Percentiles rank a stretch among this genome's conserved stretches.
phyloP scores from a whole-genome alignment of 2,888 invertebrate species.

The Tetanocera ferruginea region DNA sequence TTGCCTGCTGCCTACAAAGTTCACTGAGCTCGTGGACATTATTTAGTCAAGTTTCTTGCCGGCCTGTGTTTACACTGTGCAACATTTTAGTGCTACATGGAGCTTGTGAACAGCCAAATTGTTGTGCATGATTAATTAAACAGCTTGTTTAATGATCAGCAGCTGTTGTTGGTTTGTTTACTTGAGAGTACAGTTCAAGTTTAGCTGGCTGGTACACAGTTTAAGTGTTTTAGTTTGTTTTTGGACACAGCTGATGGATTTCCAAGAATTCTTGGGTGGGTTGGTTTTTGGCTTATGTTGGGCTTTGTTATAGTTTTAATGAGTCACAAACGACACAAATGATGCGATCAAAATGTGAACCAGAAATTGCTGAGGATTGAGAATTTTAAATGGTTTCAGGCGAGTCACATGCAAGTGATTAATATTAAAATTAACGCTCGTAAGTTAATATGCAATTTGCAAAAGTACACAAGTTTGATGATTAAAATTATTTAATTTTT shows the following conservation, averaged over 20 bases:
- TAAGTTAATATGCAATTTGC: too few relatives aligned
- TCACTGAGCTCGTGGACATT: not conserved
- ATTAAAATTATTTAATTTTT: too few relatives aligned
- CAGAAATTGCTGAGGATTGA: too few relatives aligned
- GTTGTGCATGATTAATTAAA: constrained; percentile 25
- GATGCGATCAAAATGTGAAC: too few relatives aligned
- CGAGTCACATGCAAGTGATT: too few relatives aligned
- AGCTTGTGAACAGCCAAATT: not conserved
- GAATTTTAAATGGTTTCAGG: not conserved
- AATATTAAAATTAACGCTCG: too few relatives aligned
- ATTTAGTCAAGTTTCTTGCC: not conserved
- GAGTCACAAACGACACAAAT: too few relatives aligned
- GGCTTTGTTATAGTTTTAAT: not conserved
- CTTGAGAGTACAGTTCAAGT: not conserved
- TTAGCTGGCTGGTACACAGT: not conserved
- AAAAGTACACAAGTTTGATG: too few relatives aligned
- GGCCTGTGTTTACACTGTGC: not conserved
- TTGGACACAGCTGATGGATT: not conserved
- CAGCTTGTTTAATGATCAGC: constrained; percentile 29
- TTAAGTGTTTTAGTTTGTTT: not conserved
- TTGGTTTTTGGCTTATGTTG: not conserved
- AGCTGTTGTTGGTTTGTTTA: constrained; percentile 10
- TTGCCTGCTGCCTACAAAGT: not conserved
- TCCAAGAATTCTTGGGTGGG: not conserved
- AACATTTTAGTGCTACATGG: not conserved